A percentile compares a stretch with the other conserved stretches of the same genome.
phyloP scores from a whole-genome alignment of 2,797 vertebrate species.

The Pyrocephalus nanus region DNA sequence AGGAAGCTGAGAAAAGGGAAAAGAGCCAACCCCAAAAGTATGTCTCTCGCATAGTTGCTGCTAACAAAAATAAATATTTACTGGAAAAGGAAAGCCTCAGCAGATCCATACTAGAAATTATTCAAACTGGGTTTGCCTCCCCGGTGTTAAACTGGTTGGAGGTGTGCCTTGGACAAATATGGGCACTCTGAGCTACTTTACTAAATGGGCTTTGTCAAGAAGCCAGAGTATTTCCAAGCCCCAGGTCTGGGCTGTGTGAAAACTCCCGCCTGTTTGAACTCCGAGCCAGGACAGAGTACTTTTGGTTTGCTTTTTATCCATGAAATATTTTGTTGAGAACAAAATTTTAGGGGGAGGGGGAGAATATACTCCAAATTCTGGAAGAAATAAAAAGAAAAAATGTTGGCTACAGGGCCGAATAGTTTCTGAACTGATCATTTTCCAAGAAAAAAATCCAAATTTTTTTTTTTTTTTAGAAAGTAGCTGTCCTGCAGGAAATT shows the following conservation, averaged over 20 bases:
- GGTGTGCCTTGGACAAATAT: not conserved
- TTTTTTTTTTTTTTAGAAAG: not conserved
- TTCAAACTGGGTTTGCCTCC: not conserved
- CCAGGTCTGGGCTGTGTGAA: constrained; percentile 36
- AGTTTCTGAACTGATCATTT: constrained; percentile 38
- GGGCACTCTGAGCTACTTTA: not conserved
- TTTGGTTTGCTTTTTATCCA: constrained; percentile 47
- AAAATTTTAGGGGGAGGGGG: constrained; percentile 20
- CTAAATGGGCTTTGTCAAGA: not conserved
- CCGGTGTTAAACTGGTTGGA: not conserved
- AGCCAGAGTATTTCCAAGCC: constrained; percentile 35
- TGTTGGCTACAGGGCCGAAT: not conserved
- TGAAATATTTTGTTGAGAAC: constrained; percentile 35
- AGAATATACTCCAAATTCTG: constrained; percentile 49
- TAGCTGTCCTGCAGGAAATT: constrained; percentile 60
- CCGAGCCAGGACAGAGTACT: not conserved
- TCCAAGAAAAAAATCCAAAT: constrained; percentile 44
- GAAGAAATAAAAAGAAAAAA: constrained; percentile 65
- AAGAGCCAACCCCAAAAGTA: not conserved
- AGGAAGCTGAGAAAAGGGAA: not conserved
- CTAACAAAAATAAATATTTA: not conserved
- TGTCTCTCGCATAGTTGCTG: not conserved
- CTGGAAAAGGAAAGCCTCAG: constrained; percentile 8
- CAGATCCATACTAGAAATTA: not conserved
- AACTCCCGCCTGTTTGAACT: constrained; percentile 45